Evolutionary conservation across 2,888 invertebrate species (phyloP), one percentile per base, ranked within the genome.

Genomic region (Lissonota sp.): DNA sequence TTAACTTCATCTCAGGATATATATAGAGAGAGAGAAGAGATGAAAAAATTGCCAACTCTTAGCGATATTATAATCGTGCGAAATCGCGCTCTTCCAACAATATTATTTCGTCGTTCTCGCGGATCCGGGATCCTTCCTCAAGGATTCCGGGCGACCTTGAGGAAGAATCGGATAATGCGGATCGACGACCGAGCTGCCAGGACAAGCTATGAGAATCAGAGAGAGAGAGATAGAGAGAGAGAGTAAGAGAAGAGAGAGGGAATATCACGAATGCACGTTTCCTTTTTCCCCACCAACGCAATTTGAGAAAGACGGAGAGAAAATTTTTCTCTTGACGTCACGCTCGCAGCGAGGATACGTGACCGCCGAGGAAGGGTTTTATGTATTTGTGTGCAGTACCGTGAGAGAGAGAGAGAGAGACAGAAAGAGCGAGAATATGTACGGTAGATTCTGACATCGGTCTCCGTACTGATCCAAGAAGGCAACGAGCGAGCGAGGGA

Each of bases 321-420:
- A 39, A 67, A 80, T 79, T 84, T 81, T 83, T 81, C 79, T 77
- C 78, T 77, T 83, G 82, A 85, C 82, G 82, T 84, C 84, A 84
- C 83, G 80, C 71, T 71, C 69, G 55, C 64, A 58, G 49, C 55
- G 55, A 62, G 58, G 69, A 74, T 55, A 69, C 78, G 75, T 82
- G 73, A 44, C 77, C 70, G 62, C 42, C 55, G 55, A 26, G 26
- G 55, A 53, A 71, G 46, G 67, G 46, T 39, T 71, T 58, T 66
- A 51, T 37, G 7, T n/a, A 51, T 39, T 58, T 40, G 77, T 66
- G 37, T 16, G 49, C 10, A 14, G n/a, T 12, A 26, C 16, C 42
- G 57, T 7, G 40, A 64, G 44, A 53, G 12, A 57, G 49, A 26
- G 26, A 57, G 46, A 70, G n/a, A 53, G 42, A 60, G 39, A 60